Evolutionary conservation across 1,140 invertebrate species (phyloP).

Genomic region (Drosophila melanica): DNA sequence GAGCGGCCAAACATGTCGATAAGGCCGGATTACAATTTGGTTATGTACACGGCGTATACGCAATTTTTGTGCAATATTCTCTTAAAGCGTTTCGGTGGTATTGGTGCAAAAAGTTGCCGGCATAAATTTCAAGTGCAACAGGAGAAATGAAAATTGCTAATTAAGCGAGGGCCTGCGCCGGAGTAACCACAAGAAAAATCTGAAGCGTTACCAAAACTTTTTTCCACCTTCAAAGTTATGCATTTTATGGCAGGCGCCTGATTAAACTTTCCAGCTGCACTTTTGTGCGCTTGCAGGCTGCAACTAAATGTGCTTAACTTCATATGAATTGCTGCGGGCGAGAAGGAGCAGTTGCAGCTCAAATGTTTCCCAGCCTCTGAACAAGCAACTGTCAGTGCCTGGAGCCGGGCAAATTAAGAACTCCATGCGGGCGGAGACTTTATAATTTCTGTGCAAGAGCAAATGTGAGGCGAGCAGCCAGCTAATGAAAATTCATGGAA

Average conservation of each 20-base stretch:
- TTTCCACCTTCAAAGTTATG: constrained; percentile 46
- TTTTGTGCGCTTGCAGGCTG: constrained; percentile 32
- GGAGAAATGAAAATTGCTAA: constrained; percentile 39
- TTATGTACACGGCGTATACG: constrained; percentile 18
- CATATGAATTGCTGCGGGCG: constrained; percentile 54
- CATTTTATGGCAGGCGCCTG: constrained; percentile 52
- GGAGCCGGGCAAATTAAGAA: constrained; percentile 24
- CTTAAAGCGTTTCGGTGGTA: neutral
- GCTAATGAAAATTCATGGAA: constrained; percentile 34
- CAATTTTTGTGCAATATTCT: constrained; percentile 14
- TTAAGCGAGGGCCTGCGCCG: constrained; percentile 30
- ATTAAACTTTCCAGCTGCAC: constrained; percentile 64
- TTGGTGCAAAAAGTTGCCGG: neutral
- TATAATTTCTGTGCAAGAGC: constrained; percentile 1
- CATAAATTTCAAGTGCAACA: constrained; percentile 36
- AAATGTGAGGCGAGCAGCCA: constrained; percentile 11
- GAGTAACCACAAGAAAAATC: constrained; percentile 22
- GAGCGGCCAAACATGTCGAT: constrained; percentile 31
- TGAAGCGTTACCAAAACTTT: constrained; percentile 33
- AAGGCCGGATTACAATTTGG: constrained; percentile 39
- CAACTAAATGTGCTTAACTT: constrained; percentile 62
- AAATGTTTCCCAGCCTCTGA: constrained; percentile 20
- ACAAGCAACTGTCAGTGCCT: constrained; percentile 1
- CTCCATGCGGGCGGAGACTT: constrained; percentile 21
- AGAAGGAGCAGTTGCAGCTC: constrained; percentile 15